Percentiles rank a stretch among this genome's conserved stretches.
phyloP scores from a whole-genome alignment of 2,797 vertebrate species.

The Pampus argenteus region DNA sequence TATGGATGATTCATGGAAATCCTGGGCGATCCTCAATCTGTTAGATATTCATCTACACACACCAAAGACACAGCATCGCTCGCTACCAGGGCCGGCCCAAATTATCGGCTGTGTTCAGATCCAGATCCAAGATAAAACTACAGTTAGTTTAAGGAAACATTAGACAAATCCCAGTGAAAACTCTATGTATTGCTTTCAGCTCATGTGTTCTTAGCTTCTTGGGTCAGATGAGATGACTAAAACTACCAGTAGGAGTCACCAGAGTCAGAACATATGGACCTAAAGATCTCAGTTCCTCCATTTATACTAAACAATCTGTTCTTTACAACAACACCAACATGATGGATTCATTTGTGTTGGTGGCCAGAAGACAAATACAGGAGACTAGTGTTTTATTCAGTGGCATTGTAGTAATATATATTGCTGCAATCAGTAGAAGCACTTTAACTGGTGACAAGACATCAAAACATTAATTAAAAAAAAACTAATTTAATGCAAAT shows the following conservation, averaged over 20 bases:
- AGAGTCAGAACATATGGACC: too few species aligned
- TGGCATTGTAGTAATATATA: too few species aligned
- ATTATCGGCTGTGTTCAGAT: not conserved
- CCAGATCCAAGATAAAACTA: not conserved
- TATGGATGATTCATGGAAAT: slow-evolving; percentile 29
- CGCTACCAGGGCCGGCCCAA: not conserved
- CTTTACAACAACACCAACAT: not conserved
- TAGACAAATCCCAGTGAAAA: not conserved
- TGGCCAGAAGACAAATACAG: too few species aligned
- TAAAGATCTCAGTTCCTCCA: not conserved
- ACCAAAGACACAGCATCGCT: not conserved
- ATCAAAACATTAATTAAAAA: too few species aligned
- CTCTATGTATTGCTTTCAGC: not conserved
- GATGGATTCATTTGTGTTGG: too few species aligned
- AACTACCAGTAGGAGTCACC: not conserved
- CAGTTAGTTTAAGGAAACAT: not conserved
- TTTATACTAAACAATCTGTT: not conserved
- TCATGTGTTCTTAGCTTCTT: not conserved
- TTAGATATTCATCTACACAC: slow-evolving; percentile 1
- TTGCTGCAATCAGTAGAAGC: too few species aligned
- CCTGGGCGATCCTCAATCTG: slow-evolving; percentile 7
- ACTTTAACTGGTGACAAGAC: too few species aligned
- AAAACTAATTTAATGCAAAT: not conserved
- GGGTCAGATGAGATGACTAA: not conserved
- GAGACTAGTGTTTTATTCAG: too few species aligned